Percentiles rank a stretch among this genome's conserved stretches.
These are phyloP conservation scores for Dromius quadrimaculatus DNA, from an alignment of 2,888 invertebrate species.

Conservation along the genomic window DNA sequence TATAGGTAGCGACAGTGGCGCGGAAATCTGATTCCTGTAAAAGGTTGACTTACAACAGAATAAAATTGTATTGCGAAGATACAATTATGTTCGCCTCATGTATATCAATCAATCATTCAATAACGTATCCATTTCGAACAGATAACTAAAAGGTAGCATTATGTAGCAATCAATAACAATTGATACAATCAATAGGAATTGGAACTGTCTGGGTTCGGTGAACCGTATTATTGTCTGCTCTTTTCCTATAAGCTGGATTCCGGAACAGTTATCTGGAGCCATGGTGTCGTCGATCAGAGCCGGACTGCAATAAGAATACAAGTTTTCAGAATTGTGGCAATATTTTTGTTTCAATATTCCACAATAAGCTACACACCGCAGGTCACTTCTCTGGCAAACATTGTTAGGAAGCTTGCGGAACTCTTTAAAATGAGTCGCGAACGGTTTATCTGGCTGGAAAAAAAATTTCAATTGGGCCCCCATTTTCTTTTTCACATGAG, in stretches of 20 bases:
- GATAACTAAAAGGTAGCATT: constrained; percentile 5
- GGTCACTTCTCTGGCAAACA: too few relatives aligned
- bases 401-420: too few relatives aligned
- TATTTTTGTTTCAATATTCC: too few relatives aligned
- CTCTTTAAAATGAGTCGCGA: too few relatives aligned
- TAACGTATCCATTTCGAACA: neutral
- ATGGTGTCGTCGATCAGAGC: neutral
- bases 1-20: constrained; percentile 40
- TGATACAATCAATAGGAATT: constrained; percentile 37
- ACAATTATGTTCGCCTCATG: neutral
- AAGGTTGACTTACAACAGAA: neutral
- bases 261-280: too few relatives aligned
- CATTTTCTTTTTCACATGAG: too few relatives aligned
- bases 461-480: too few relatives aligned
- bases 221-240: constrained; percentile 40
- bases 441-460: too few relatives aligned
- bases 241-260: neutral
- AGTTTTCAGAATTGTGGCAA: too few relatives aligned
- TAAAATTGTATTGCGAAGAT: neutral
- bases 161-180: too few relatives aligned
- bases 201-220: constrained; percentile 33
- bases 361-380: too few relatives aligned
- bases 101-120: constrained; percentile 5
- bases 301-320: neutral
- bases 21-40: neutral